Evolutionary conservation across 1,140 invertebrate genomes (phyloP).

Genomic region (Scaptodrosophila lebanonensis): DNA sequence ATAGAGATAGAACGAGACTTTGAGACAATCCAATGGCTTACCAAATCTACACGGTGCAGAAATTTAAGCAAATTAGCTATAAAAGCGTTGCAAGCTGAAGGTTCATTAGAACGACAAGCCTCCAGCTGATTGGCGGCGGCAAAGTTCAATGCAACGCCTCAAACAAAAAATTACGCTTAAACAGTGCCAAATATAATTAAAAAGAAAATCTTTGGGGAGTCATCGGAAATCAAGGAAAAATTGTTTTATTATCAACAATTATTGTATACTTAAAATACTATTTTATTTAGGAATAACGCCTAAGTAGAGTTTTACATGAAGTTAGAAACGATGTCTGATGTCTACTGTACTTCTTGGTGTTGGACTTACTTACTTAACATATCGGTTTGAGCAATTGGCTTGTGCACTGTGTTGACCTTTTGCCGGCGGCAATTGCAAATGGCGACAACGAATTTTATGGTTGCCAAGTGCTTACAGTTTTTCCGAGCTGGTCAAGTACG

Average conservation of each 20-base stretch:
- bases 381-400: constrained; percentile 58
- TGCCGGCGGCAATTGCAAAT: constrained; percentile 28
- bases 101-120: constrained; percentile 37
- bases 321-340: not conserved
- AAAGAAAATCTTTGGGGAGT: too few species aligned
- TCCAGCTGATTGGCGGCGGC: constrained; percentile 30
- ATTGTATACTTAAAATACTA: too few species aligned
- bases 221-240: too few species aligned
- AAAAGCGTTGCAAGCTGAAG: constrained; percentile 26
- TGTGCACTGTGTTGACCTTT: constrained; percentile 59
- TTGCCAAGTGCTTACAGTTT: too few species aligned
- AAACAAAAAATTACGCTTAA: constrained; percentile 9
- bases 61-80: constrained; percentile 42
- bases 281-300: too few species aligned
- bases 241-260: too few species aligned
- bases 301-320: too few species aligned
- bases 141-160: constrained; percentile 59
- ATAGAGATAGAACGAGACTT: too few species aligned
- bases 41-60: constrained; percentile 3
- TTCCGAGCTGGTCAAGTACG: constrained; percentile 40
- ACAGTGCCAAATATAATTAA: not conserved
- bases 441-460: constrained; percentile 37
- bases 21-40: too few species aligned
- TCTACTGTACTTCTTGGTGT: constrained; percentile 19
- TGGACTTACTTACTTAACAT: constrained; percentile 51